phyloP scores from a whole-genome alignment of 1,140 invertebrate species.

The Bombus polaris region DNA sequence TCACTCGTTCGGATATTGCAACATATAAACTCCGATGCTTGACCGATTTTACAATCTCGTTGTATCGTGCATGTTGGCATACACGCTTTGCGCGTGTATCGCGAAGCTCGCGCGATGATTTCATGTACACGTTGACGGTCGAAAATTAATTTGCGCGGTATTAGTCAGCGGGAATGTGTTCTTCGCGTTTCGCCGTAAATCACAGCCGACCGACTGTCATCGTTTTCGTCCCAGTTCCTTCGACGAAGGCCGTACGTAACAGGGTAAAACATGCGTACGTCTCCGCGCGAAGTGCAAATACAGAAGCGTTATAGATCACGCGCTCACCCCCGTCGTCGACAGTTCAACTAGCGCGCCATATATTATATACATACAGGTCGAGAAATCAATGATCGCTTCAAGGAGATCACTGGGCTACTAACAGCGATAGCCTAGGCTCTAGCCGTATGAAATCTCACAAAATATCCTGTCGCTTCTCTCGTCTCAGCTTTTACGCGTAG shows the following conservation, averaged over 20 bases:
- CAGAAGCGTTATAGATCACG: constrained; percentile 1
- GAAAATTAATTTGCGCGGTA: constrained; percentile 31
- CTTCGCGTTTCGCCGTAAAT: constrained; percentile 21
- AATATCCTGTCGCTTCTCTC: background rate
- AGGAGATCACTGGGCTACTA: background rate
- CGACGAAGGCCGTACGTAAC: constrained; percentile 31
- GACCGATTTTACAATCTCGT: too few species aligned
- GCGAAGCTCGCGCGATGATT: background rate
- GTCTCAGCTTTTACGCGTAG: background rate
- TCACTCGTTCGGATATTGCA: too few species aligned
- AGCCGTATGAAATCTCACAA: background rate
- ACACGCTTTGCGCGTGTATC: background rate
- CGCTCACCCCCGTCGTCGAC: background rate
- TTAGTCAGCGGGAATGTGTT: background rate
- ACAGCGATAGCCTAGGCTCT: background rate
- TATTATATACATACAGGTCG: background rate
- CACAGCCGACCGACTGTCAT: constrained; percentile 13
- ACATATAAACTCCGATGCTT: too few species aligned
- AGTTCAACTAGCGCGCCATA: too few species aligned
- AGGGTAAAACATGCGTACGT: constrained; percentile 18
- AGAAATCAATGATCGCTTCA: constrained; percentile 30
- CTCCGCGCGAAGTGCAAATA: constrained; percentile 12
- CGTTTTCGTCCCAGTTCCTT: constrained; percentile 45
- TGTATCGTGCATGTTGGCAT: background rate
- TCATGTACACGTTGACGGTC: background rate